Evolutionary conservation across 2,113 vertebrate species (phyloP).

Genomic region (Cyanistes caeruleus): DNA sequence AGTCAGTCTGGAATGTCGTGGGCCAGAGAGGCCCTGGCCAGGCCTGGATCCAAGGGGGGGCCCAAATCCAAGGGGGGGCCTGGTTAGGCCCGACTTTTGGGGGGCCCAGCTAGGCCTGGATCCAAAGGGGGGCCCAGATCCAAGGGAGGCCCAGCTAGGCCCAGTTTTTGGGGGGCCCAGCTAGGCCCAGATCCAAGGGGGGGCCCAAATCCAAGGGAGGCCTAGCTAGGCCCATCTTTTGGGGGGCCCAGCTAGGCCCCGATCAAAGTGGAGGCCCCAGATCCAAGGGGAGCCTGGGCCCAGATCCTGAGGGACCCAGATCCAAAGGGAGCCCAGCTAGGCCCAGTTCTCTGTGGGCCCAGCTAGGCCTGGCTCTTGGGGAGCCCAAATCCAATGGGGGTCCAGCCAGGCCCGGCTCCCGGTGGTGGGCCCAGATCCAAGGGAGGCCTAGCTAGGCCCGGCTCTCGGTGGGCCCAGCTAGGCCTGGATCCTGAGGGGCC

Average conservation of each 20-base stretch:
- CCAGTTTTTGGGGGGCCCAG: not conserved
- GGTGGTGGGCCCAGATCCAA: not conserved
- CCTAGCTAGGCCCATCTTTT: no score
- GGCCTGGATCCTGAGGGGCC: not conserved
- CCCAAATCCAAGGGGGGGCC: not conserved
- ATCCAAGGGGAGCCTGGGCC: rapidly evolving
- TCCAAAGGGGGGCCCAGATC: not conserved
- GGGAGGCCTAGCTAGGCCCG: not conserved
- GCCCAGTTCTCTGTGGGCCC: no score
- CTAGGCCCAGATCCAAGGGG: no score
- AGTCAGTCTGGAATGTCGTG: constrained; percentile 10
- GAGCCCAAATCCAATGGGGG: not conserved
- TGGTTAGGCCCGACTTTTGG: not conserved
- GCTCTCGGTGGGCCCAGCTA: no score
- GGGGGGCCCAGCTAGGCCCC: no score
- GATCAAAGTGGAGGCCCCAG: no score
- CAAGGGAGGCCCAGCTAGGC: not conserved
- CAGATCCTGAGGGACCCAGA: no score
- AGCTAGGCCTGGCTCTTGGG: not conserved
- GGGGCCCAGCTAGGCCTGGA: not conserved
- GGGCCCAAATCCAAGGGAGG: no score
- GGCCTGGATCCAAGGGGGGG: not conserved
- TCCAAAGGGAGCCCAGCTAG: no score
- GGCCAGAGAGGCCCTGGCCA: not conserved
- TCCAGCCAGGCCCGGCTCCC: not conserved